Conservation (phyloP, 2,113 vertebrate species). For the Thinocorus orbignyianus region DNA sequence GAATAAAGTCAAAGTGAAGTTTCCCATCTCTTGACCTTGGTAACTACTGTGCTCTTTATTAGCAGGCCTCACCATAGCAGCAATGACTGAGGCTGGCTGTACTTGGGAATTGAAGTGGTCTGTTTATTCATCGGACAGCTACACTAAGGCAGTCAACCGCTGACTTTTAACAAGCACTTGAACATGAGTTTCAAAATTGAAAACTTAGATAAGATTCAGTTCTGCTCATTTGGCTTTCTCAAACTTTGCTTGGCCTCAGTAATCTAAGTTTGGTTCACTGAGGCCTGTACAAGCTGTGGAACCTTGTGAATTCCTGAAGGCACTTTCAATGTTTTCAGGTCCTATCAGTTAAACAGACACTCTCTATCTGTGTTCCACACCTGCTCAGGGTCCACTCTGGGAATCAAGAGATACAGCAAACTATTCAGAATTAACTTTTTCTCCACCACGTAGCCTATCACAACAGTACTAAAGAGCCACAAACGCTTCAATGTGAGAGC, state of each 20-base stretch:
- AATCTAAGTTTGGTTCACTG: background rate
- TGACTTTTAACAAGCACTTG: background rate
- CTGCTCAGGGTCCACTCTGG: background rate
- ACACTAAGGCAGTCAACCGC: background rate
- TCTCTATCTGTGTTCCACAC: background rate
- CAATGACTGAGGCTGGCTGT: background rate
- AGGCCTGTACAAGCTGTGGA: constrained; percentile 7
- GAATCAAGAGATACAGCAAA: background rate
- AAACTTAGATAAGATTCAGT: background rate
- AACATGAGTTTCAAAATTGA: background rate
- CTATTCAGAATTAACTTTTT: background rate
- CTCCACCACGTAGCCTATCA: rapidly evolving
- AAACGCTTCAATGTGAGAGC: background rate
- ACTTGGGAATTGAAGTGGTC: background rate
- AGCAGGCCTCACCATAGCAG: background rate
- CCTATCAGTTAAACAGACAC: background rate
- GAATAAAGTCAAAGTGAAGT: background rate
- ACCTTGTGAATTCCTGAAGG: background rate
- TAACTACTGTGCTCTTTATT: background rate
- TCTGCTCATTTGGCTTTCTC: background rate
- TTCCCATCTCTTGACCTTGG: background rate
- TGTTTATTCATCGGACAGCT: background rate
- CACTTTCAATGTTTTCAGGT: rapidly evolving
- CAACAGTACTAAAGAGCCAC: rapidly evolving
- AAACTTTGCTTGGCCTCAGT: constrained; percentile 16